phyloP scores from a whole-genome alignment of 2,888 invertebrate species.

The Zygaena filipendulae region DNA sequence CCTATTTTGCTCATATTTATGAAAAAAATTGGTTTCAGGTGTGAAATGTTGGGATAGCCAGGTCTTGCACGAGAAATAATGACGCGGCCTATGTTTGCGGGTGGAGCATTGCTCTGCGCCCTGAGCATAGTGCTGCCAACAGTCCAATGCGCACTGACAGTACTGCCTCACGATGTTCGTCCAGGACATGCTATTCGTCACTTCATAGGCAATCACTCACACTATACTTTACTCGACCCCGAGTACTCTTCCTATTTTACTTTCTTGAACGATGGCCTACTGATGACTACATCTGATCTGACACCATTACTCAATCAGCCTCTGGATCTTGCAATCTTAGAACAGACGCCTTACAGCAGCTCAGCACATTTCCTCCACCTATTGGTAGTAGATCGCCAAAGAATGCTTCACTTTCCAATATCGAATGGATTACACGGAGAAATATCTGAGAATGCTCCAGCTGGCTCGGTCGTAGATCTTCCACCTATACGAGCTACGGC shows the following conservation, averaged over 20 bases:
- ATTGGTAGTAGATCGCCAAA: constrained; percentile 83
- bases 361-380: constrained; percentile 83
- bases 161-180: constrained; percentile 90
- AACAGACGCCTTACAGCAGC: constrained; percentile 83
- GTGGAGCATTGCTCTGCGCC: constrained; percentile 49
- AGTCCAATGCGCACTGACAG: constrained; percentile 64
- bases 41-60: constrained; percentile 51
- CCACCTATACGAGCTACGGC: constrained; percentile 79
- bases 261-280: constrained; percentile 85
- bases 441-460: constrained; percentile 80
- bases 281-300: constrained; percentile 91
- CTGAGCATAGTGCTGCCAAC: constrained; percentile 36
- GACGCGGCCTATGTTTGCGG: constrained; percentile 48
- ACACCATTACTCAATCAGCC: constrained; percentile 84
- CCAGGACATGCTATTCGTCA: constrained; percentile 90
- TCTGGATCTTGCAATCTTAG: constrained; percentile 82
- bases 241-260: constrained; percentile 89
- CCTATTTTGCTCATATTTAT: too few relatives aligned
- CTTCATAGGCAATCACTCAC: constrained; percentile 70
- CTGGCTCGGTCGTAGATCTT: constrained; percentile 77
- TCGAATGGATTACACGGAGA: constrained; percentile 74
- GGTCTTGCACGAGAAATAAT: constrained; percentile 26
- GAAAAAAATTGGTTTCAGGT: too few relatives aligned
- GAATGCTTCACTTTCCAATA: constrained; percentile 82
- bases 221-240: constrained; percentile 75